Percentiles rank a stretch among this genome's conserved stretches.
Evolutionary conservation across 2,113 vertebrate genomes (phyloP).

Genomic region (Dicrurus megarhynchus): DNA sequence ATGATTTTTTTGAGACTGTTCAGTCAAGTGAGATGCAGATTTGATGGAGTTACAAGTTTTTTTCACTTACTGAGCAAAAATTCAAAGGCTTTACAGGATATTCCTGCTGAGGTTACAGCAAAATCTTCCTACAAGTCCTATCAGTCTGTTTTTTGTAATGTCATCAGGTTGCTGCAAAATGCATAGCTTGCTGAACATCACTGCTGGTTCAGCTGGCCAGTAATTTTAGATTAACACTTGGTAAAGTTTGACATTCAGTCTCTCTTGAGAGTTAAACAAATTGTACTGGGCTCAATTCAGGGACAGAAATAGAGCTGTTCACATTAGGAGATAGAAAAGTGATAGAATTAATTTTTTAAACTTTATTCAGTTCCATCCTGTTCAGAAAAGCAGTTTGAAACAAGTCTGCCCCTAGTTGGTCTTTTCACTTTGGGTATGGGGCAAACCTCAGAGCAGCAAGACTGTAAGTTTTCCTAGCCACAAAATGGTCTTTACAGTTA

Average conservation of each 20-base stretch:
- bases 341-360: not conserved
- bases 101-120: not conserved
- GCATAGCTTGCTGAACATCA: not conserved
- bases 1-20: not conserved
- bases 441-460: not conserved
- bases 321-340: not conserved
- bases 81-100: not conserved
- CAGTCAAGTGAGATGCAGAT: not conserved
- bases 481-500: not conserved
- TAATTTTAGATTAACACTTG: not conserved
- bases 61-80: not conserved
- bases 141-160: not conserved
- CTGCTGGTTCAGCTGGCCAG: not conserved
- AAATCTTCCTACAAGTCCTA: not conserved
- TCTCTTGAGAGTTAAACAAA: not conserved
- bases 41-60: not conserved
- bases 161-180: not conserved
- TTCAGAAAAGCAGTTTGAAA: not conserved
- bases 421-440: not conserved
- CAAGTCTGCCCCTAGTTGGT: not conserved
- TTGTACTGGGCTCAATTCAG: not conserved
- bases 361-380: not conserved
- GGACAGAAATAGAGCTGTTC: not conserved
- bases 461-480: not conserved
- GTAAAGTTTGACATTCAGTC: not conserved